Evolutionary conservation across 2,797 vertebrate species (phyloP).

Genomic region (Lagocephalus sceleratus): DNA sequence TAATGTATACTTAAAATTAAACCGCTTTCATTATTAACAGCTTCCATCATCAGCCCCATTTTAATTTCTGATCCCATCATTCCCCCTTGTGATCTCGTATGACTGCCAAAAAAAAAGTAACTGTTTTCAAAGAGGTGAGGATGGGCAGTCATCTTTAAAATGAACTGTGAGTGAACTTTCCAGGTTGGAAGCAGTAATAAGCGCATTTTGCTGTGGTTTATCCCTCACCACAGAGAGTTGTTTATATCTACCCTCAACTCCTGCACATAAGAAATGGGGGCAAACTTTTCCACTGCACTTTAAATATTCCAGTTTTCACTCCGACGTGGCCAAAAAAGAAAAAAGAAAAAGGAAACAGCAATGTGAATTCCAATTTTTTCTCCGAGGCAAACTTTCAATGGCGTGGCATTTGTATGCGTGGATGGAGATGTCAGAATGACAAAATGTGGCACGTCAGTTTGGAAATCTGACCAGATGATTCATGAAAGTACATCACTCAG

Average conservation of each 20-base stretch:
- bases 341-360: neutral
- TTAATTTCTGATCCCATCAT: too few relatives aligned
- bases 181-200: constrained; percentile 20
- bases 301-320: neutral
- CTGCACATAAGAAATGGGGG: neutral
- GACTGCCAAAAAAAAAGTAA: constrained; percentile 21
- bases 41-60: too few relatives aligned
- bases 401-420: constrained; percentile 39
- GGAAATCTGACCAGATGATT: constrained; percentile 48
- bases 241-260: constrained; percentile 7
- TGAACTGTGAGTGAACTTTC: constrained; percentile 36
- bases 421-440: constrained; percentile 51
- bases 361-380: constrained; percentile 16
- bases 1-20: too few relatives aligned
- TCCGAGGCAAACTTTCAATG: constrained; percentile 22
- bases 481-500: constrained; percentile 43
- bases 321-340: neutral
- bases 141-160: constrained; percentile 14
- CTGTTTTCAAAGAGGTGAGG: constrained; percentile 1
- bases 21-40: too few relatives aligned
- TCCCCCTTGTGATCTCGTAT: too few relatives aligned
- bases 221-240: constrained; percentile 1
- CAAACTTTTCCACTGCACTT: neutral
- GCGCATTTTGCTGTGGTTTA: constrained; percentile 13
- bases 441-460: constrained; percentile 46